Base-by-base conservation (phyloP, 2,797 vertebrate species). In the Spizella passerina region DNA sequence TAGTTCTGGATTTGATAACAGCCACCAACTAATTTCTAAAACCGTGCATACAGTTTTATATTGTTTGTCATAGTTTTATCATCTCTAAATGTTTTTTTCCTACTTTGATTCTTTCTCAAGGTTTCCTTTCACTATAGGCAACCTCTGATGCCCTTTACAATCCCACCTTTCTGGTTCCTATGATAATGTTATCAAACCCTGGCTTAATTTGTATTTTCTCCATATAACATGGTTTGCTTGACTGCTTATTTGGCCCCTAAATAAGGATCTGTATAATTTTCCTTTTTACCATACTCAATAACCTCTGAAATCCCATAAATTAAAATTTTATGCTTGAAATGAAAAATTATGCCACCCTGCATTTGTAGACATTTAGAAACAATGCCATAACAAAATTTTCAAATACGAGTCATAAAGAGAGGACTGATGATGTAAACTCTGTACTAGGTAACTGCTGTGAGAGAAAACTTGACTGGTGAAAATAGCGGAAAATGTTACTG, bases 11-110 rank as follows among this genome's bases (percentile, higher is more conserved):
- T 11, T 73, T 71, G 11, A 12, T 41, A 68, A 52, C 22, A 78
- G 19, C 17, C 60, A 69, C 9, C 30, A 68, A 20, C 17, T 47
- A 6, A 3, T 82, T 85, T 87, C 49, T 46, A 49, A 66, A 41
- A 53, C 6, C 0, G 0, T 30, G 41, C 7, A 20, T 13, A 15
- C 0, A 1, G 9, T 56, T 93, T 86, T n/a, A 7, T 34, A 7
- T 36, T 64, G 21, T 52, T 59, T 49, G 16, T 10, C 1, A 21
- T 26, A 18, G 49, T 68, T 87, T 75, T 81, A 6, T 19, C 23
- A 63, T 17, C 23, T 70, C 17, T 30, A 60, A 5, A 15, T 64
- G 0, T 34, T 78, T 64, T n/a, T 61, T 7, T 13, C n/a, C 15
- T 70, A 12, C 10, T 82, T 78, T 49, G 17, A 29, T 55, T 69